Base-by-base conservation (phyloP, 2,797 vertebrate genomes). In the Epinephelus malabaricus region DNA sequence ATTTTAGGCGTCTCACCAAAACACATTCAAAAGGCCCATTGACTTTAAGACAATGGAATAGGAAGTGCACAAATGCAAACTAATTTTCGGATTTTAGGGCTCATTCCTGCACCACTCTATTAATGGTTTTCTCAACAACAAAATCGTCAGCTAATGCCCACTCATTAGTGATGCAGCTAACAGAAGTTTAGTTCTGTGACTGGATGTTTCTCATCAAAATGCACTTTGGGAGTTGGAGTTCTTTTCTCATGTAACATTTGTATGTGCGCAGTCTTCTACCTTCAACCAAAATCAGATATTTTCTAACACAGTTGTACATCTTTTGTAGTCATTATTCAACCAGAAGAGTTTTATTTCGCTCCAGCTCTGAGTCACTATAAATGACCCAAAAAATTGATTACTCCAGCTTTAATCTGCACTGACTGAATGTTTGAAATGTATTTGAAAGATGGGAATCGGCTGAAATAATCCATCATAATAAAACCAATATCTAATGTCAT, bases 381-480 rank as follows among this genome's bases (percentile, higher is more conserved):
- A 56, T 13, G 18, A 49, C 30, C 7, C 30, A 60, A n/a, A 40
- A 19, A 23, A 54, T 30, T 0, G 2, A 23, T 59, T 23, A 47
- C 5, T 46, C 47, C 6, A 40, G 25, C 6, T 71, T 75, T 38
- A 56, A 30, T 62, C 30, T 60, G 4, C 25, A 43, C 62, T 64
- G 6, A 54, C 6, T 40, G 12, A 63, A 34, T 8, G 23, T 49
- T 53, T 54, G 18, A 46, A 73, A 63, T 30, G 10, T 23, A 40
- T 14, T 50, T 30, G 7, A 38, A 34, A 34, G 55, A 14, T 21
- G 34, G n/a, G 70, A 72, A 67, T 40, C 15, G 1, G 25, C 12
- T 38, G 14, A 73, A 68, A 49, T 40, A n/a, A 73, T 60, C 59
- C 19, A 47, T 76, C 60, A 43, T 45, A 69, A 56, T 46, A 55